Evolutionary conservation across 2,113 vertebrate species (phyloP).

Genomic region (Nothobranchius furzeri): DNA sequence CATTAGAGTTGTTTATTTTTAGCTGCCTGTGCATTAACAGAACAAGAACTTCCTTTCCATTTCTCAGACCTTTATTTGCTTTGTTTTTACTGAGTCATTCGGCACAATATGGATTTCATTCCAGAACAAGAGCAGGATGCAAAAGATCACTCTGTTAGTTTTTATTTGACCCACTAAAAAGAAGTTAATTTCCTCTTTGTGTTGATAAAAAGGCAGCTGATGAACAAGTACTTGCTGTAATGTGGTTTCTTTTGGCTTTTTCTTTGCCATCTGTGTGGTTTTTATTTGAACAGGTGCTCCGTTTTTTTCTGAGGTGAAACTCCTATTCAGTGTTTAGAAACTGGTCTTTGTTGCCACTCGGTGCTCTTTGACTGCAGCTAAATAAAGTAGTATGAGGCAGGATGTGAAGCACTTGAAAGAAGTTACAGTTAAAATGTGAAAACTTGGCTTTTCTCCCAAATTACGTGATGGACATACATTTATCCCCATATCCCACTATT

Average conservation of each 20-base stretch:
- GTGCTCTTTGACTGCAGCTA: constrained; percentile 7
- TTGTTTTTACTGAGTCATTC: not conserved
- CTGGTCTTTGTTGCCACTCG: constrained; percentile 9
- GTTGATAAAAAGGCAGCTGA: constrained; percentile 4
- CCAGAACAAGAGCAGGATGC: not conserved
- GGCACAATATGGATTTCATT: not conserved
- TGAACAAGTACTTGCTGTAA: constrained; percentile 13
- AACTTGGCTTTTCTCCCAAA: too few relatives aligned
- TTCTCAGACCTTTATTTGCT: not conserved
- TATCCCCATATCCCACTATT: too few relatives aligned
- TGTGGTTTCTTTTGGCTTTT: constrained; percentile 20
- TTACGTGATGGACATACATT: too few relatives aligned
- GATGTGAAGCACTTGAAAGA: not conserved
- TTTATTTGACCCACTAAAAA: constrained; percentile 15
- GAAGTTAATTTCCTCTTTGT: constrained; percentile 8
- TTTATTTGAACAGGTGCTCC: constrained; percentile 1
- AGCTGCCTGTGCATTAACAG: not conserved
- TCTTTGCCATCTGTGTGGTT: constrained; percentile 31
- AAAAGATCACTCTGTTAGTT: not conserved
- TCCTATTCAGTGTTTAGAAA: constrained; percentile 9
- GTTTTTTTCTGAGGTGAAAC: not conserved
- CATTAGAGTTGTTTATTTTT: constrained; percentile 14
- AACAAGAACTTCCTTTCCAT: not conserved
- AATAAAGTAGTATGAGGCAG: not conserved
- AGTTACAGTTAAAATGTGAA: too few relatives aligned